Percentiles rank a stretch among this genome's conserved stretches.
phyloP scores from a whole-genome alignment of 2,797 vertebrate species.

The Phalanger gymnotis region DNA sequence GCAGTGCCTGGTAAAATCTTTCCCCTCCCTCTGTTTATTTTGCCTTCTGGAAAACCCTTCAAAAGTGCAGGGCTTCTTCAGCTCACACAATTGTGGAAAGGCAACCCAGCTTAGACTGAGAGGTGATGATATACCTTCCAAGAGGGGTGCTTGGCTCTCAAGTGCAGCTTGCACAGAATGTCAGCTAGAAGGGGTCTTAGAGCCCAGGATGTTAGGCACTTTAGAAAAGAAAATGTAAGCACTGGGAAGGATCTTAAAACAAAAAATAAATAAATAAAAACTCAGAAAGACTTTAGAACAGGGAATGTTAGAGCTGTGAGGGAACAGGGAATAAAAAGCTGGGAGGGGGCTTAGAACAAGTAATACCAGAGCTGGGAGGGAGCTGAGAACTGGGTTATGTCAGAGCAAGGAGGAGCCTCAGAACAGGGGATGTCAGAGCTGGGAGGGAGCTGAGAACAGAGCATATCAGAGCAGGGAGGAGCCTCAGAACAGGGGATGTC shows the following conservation, averaged over 20 bases:
- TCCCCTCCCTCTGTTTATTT: neutral
- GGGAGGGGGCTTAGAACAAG: no score
- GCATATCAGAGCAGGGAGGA: no score
- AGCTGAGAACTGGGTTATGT: no score
- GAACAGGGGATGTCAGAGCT: no score
- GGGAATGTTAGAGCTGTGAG: no score
- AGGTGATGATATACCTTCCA: neutral
- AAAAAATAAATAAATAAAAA: no score
- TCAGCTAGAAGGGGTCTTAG: neutral
- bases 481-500: no score
- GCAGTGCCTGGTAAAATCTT: neutral
- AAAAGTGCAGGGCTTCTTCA: neutral
- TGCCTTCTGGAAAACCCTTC: neutral
- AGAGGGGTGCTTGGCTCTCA: neutral
- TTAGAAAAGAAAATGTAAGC: neutral
- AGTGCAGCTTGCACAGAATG: neutral
- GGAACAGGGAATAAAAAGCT: no score
- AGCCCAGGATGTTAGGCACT: neutral
- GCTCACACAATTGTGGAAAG: neutral
- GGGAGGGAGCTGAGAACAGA: no score
- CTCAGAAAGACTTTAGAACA: no score
- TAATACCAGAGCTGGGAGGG: no score
- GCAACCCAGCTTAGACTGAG: neutral
- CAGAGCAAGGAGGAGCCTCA: neutral
- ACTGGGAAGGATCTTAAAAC: neutral